Evolutionary conservation across 2,113 vertebrate genomes (phyloP).

Genomic region (Pionites leucogaster): DNA sequence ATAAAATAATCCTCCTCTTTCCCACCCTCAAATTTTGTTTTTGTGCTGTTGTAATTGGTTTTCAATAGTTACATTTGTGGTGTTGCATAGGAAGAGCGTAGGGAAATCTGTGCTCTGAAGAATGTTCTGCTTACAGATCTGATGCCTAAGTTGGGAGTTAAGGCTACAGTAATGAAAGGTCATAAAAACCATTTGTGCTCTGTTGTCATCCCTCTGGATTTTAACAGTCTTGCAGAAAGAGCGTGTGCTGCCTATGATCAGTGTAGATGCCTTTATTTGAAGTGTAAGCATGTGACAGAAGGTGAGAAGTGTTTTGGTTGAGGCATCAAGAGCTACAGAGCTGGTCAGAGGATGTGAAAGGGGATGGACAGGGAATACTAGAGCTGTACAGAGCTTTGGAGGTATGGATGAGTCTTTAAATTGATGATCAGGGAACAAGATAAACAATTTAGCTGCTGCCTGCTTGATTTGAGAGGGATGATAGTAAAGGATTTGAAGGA

Average conservation of each 20-base stretch:
- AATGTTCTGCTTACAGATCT: background rate
- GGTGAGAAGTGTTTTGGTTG: background rate
- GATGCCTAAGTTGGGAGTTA: background rate
- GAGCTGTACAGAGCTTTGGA: background rate
- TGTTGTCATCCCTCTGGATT: background rate
- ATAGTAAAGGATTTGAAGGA: background rate
- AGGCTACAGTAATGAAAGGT: background rate
- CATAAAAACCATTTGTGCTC: background rate
- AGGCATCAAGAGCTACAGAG: background rate
- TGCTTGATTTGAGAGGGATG: background rate
- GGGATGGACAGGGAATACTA: background rate
- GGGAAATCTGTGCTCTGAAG: background rate
- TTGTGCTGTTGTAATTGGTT: background rate
- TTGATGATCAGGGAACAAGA: background rate
- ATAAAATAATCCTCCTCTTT: background rate
- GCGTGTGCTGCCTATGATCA: background rate
- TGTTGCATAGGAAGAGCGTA: background rate
- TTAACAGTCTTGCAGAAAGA: background rate
- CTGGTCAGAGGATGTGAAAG: background rate
- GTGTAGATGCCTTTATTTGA: background rate
- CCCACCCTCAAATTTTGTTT: background rate
- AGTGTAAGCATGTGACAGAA: background rate
- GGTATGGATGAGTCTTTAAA: background rate
- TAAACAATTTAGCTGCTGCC: background rate
- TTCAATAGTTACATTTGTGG: background rate